These are phyloP conservation scores for Minunthozetes semirufus DNA, from an alignment of 2,888 invertebrate genomes.

Conservation along the genomic window DNA sequence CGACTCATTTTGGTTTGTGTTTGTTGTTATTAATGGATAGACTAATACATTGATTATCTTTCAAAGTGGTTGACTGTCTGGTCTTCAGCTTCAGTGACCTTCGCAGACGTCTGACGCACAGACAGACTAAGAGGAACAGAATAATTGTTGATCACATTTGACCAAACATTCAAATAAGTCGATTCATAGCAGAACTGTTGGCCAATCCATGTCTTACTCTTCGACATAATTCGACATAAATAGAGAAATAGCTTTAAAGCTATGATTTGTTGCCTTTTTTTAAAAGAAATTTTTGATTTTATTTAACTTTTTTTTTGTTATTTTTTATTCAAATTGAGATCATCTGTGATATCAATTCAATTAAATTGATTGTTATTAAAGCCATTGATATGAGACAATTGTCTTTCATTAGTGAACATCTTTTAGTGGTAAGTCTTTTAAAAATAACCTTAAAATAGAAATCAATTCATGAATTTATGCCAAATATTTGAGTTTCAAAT, in stretches of 20 bases:
- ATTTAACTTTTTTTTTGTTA: too few species aligned
- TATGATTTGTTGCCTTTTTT: slow-evolving; percentile 8
- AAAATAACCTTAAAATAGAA: neutral
- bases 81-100: slow-evolving; percentile 11
- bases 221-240: too few species aligned
- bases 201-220: too few species aligned
- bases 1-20: neutral
- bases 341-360: slow-evolving; percentile 13
- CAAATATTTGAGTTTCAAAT: neutral
- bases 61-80: slow-evolving; percentile 5
- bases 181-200: neutral
- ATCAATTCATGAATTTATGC: neutral
- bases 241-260: neutral
- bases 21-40: neutral
- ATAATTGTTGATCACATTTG: neutral
- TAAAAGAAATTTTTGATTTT: neutral
- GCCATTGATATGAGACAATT: neutral
- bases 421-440: slow-evolving; percentile 15
- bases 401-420: neutral
- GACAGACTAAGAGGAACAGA: neutral
- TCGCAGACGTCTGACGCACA: neutral
- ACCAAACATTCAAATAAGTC: slow-evolving; percentile 3
- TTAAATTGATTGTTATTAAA: neutral
- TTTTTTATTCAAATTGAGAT: neutral
- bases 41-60: neutral